phyloP scores from a whole-genome alignment of 2,888 invertebrate species.

The Trachelus iudaicus region DNA sequence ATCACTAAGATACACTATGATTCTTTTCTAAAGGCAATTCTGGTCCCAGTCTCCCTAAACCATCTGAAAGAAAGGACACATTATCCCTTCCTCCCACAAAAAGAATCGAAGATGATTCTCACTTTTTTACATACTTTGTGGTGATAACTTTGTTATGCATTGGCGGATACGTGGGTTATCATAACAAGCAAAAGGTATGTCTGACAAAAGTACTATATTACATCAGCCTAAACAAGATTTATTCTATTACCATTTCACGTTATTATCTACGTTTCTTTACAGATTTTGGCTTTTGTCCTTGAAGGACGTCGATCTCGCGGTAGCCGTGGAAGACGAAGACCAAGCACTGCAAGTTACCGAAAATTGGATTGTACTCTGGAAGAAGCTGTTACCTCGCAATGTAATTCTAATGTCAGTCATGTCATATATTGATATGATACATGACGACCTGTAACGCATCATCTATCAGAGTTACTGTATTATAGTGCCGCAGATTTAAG shows the following conservation, averaged over 20 bases:
- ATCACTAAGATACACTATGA: neutral
- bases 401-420: conserved; percentile 69
- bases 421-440: conserved; percentile 68
- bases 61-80: conserved; percentile 5
- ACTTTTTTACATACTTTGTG: conserved; percentile 78
- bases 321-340: conserved; percentile 66
- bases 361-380: conserved; percentile 76
- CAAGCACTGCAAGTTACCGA: conserved; percentile 73
- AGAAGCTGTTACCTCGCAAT: conserved; percentile 74
- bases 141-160: conserved; percentile 72
- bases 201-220: neutral
- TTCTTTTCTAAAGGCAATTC: neutral
- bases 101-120: conserved; percentile 70
- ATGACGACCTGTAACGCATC: neutral
- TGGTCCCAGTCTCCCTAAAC: conserved; percentile 1
- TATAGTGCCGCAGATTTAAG: conserved; percentile 36
- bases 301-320: conserved; percentile 70
- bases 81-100: conserved; percentile 20
- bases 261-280: conserved; percentile 34
- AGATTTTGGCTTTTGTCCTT: conserved; percentile 74
- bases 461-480: conserved; percentile 32
- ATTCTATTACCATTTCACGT: neutral
- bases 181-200: conserved; percentile 74
- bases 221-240: neutral
- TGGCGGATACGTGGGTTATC: conserved; percentile 72